phyloP scores from a whole-genome alignment of 2,113 vertebrate species.

The Jacana jacana region DNA sequence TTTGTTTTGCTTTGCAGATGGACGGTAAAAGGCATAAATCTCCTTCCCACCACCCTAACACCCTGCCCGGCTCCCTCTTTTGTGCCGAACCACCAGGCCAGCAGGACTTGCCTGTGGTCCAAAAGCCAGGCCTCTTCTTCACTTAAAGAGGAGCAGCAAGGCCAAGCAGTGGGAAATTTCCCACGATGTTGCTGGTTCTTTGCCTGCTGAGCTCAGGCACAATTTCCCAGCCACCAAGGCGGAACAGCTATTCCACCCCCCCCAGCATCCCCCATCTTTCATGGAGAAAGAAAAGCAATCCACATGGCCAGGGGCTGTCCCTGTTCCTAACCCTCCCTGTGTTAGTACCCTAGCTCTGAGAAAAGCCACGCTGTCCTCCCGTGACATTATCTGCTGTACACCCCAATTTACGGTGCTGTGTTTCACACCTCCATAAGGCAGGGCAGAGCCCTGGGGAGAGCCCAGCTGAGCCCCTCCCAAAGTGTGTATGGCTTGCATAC shows the following conservation, averaged over 20 bases:
- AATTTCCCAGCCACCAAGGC: not conserved
- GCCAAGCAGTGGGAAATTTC: not conserved
- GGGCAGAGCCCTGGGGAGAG: not conserved
- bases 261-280: not conserved
- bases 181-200: not conserved
- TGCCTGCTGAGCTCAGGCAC: not conserved
- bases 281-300: not conserved
- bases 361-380: not conserved
- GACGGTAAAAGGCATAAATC: slow-evolving; percentile 76
- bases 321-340: not conserved
- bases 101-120: not conserved
- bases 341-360: not conserved
- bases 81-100: not conserved
- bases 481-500: not conserved
- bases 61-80: slow-evolving; percentile 8
- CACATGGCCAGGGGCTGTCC: not conserved
- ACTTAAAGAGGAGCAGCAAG: not conserved
- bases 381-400: not conserved
- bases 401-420: not conserved
- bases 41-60: slow-evolving; percentile 6
- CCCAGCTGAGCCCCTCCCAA: not conserved
- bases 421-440: slow-evolving; percentile 20
- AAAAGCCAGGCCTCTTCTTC: not conserved
- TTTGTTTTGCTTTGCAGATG: slow-evolving; percentile 83
- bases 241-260: not conserved